Conservation (phyloP, 2,888 invertebrate species). For the Portevinia maculata region DNA sequence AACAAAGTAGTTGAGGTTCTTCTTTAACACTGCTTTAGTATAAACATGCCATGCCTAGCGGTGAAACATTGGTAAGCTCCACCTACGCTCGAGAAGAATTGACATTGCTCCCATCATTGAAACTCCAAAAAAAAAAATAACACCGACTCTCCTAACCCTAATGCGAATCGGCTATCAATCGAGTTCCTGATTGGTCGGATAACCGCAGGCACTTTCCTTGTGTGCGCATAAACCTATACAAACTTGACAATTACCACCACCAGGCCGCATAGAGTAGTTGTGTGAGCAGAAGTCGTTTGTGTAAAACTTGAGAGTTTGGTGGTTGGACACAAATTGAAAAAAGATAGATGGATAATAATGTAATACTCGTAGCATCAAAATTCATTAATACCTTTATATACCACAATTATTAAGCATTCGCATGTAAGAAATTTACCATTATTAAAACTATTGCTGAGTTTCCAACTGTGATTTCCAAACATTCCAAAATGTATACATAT, state of each 20-base stretch:
- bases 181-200: slow-evolving; percentile 64
- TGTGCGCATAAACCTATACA: slow-evolving; percentile 46
- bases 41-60: slow-evolving; percentile 37
- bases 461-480: slow-evolving; percentile 28
- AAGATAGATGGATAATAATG: background rate
- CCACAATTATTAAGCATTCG: too few species aligned
- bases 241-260: slow-evolving; percentile 10
- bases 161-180: slow-evolving; percentile 29
- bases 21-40: slow-evolving; percentile 57
- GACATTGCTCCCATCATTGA: slow-evolving; percentile 47
- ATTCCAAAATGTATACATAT: slow-evolving; percentile 2
- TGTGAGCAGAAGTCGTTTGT: background rate
- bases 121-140: slow-evolving; percentile 55
- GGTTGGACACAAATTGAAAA: background rate
- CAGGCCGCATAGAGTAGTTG: too few species aligned
- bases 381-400: too few species aligned
- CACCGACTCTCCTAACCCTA: slow-evolving; percentile 63
- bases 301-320: background rate
- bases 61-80: slow-evolving; percentile 53
- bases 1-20: slow-evolving; percentile 67
- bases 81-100: slow-evolving; percentile 51
- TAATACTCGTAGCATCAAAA: background rate
- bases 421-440: background rate
- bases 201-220: slow-evolving; percentile 27
- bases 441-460: background rate